Conservation (phyloP, 2,797 vertebrate genomes). For the Forpus xanthops region DNA sequence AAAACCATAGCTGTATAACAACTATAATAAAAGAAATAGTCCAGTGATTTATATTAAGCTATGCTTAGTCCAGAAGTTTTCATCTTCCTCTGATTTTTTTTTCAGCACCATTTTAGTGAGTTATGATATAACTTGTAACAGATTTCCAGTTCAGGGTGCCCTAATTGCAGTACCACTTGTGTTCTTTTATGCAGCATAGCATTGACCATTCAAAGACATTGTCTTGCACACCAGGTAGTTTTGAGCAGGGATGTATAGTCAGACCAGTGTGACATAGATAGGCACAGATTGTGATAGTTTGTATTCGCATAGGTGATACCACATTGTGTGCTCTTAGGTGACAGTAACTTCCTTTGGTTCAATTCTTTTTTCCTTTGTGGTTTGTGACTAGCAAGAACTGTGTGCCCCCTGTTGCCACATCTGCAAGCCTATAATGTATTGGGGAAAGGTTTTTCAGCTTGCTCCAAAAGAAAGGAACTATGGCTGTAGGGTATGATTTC, state of each 20-base stretch:
- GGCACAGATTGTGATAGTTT: not conserved
- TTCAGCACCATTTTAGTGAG: not conserved
- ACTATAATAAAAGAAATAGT: not conserved
- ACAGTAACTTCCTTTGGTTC: not conserved
- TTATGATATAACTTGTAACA: not conserved
- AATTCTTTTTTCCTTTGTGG: not conserved
- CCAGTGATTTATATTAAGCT: not conserved
- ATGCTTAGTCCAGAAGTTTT: not conserved
- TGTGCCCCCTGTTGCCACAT: not conserved
- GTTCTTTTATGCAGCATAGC: not conserved
- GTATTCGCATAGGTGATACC: fast-evolving
- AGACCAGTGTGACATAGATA: fast-evolving
- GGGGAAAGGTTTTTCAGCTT: not conserved
- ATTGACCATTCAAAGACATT: fast-evolving
- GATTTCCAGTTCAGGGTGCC: not conserved
- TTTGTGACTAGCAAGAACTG: not conserved
- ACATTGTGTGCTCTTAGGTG: not conserved
- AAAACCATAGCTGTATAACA: not conserved
- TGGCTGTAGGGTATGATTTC: not conserved
- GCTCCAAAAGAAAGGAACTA: not conserved
- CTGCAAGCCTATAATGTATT: not conserved
- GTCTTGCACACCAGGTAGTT: not conserved
- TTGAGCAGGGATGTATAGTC: not conserved
- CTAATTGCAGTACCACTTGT: not conserved
- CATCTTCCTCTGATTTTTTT: not conserved